Evolutionary conservation across 2,888 invertebrate genomes (phyloP), one percentile per base, ranked within the genome.

Genomic region (Kuschelorhynchus macadamiae): DNA sequence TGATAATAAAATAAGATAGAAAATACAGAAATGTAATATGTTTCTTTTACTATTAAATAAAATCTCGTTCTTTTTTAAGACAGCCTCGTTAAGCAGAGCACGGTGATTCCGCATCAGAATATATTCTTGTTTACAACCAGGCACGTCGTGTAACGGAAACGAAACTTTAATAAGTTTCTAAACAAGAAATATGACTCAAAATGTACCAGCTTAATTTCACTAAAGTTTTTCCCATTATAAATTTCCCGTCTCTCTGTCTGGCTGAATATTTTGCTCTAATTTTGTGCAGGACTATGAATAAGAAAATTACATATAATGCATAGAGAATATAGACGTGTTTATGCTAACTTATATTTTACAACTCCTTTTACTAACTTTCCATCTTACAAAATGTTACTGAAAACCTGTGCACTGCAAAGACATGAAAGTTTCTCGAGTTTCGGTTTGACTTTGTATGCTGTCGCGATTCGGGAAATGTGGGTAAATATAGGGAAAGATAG

Each of bases 371-470:
- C 50, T 30, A 65, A 65, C 21, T 65, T 67, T 50, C 46, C 70
- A 73, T 73, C 72, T 69, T 33, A 59, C 47, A 20, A 55, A 70
- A 59, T 62, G 62, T 53, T 50, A 56, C 62, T 49, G 62, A 52
- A 69, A 61, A 64, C 66, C 68, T 57, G 55, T 52, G 64, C 68
- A 73, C 68, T 70, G 70, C 63, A 53, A 52, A 65, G 61, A 56
- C 55, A 62, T 69, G 63, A 53, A 33, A 63, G 36, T 49, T 56
- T 56, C 39, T 20, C 33, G 21, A 30, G 49, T 32, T 47, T 59
- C 14, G 18, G 4, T 33, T 17, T 17, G 36, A 25, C 25, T 25
- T 25, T 7, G 4, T 25, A 3, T 7, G 25, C 7, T 25, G 25
- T 25, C 25, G 25, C 4, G 25, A 25, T 7, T 3, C 7, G 4